These are phyloP conservation scores for Heterotis niloticus DNA, from an alignment of 2,113 vertebrate species.

Conservation along the genomic window DNA sequence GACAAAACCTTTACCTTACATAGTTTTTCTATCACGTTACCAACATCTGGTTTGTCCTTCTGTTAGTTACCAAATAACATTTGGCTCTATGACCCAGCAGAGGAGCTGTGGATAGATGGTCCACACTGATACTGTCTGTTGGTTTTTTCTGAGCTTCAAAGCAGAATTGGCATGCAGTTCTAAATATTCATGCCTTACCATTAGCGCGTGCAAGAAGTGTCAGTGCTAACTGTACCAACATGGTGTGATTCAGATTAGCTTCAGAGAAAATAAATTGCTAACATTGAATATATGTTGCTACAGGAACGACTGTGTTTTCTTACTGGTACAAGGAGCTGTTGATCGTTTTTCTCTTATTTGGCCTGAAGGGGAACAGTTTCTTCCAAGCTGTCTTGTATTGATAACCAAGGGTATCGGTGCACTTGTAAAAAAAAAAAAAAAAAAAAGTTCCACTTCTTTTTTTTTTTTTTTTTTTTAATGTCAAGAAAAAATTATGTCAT, in stretches of 20 bases:
- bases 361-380: too few relatives aligned
- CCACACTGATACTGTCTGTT: too few relatives aligned
- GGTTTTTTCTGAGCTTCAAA: too few relatives aligned
- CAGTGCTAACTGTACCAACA: conserved; percentile 1
- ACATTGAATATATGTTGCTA: not conserved
- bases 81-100: not conserved
- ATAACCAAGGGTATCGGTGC: not conserved
- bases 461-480: conserved; percentile 8
- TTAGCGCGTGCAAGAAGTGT: conserved; percentile 3
- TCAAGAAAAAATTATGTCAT: not conserved
- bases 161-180: not conserved
- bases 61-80: too few relatives aligned
- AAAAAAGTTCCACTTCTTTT: too few relatives aligned
- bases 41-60: too few relatives aligned
- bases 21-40: too few relatives aligned
- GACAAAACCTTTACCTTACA: too few relatives aligned
- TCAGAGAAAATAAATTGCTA: conserved; percentile 13
- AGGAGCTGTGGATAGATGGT: not conserved
- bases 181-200: not conserved
- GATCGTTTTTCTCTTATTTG: too few relatives aligned
- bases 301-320: not conserved
- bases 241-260: not conserved
- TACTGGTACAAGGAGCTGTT: too few relatives aligned
- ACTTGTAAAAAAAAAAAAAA: not conserved
- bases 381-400: not conserved